Percentiles rank a stretch among this genome's conserved stretches.
Evolutionary conservation across 1,140 invertebrate genomes (phyloP).

Genomic region (Zaprionus nigranus): DNA sequence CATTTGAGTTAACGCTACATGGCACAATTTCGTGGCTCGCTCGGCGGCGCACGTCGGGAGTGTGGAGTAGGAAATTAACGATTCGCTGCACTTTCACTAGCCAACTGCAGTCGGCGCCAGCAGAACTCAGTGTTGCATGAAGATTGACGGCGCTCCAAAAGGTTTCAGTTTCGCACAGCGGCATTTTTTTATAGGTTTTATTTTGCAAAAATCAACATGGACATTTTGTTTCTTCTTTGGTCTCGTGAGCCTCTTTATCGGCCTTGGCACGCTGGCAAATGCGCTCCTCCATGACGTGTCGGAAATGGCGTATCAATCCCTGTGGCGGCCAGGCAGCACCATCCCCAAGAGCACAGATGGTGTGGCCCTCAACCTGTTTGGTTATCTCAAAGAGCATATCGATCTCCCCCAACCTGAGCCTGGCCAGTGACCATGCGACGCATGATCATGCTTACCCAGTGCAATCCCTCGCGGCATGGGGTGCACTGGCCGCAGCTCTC

Average conservation of each 20-base stretch:
- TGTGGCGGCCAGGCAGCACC: conserved; percentile 75
- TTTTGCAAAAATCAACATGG: conserved; percentile 25
- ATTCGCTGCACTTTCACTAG: conserved; percentile 75
- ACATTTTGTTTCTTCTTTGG: conserved; percentile 21
- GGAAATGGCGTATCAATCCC: conserved; percentile 74
- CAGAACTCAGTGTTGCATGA: conserved; percentile 64
- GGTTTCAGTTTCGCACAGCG: conserved; percentile 9
- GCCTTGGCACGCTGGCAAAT: conserved; percentile 46
- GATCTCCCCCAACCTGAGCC: conserved; percentile 58
- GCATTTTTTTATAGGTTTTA: conserved; percentile 4
- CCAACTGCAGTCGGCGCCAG: conserved; percentile 33
- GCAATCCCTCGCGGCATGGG: conserved; percentile 90
- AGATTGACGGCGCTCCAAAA: conserved; percentile 22
- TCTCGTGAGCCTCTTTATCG: conserved; percentile 4
- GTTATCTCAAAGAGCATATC: conserved; percentile 75
- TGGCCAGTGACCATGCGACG: conserved; percentile 67
- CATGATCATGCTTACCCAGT: conserved; percentile 75
- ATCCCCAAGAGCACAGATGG: conserved; percentile 72
- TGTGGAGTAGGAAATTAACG: conserved; percentile 53
- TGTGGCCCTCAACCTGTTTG: conserved; percentile 76
- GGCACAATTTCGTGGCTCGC: conserved; percentile 62
- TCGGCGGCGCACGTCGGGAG: conserved; percentile 42
- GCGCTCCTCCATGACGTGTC: conserved; percentile 64
- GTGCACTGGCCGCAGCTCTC: conserved; percentile 93
- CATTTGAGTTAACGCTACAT: conserved; percentile 61